Percentiles rank a stretch among this genome's conserved stretches.
Conservation (phyloP, 2,888 invertebrate species). For the Glaucopsyche alexis region DNA sequence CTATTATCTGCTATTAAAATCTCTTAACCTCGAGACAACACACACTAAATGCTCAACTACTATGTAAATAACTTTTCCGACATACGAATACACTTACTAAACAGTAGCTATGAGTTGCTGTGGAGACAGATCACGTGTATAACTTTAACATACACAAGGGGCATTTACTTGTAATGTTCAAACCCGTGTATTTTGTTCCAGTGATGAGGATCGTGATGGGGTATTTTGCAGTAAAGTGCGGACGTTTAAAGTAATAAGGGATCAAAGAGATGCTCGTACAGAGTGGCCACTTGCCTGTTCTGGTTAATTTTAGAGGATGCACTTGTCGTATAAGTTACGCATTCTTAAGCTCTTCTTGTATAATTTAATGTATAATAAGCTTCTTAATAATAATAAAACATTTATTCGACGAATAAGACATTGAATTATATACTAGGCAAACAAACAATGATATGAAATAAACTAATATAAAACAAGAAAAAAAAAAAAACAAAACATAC, state of each 20-base stretch:
- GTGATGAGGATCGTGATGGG: constrained; percentile 21
- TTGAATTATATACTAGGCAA: no score
- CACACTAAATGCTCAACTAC: not conserved
- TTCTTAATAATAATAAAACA: no score
- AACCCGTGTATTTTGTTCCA: constrained; percentile 6
- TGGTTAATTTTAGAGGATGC: constrained; percentile 20
- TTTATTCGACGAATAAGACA: no score
- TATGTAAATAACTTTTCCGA: no score
- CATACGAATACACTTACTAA: no score
- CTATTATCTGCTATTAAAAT: no score
- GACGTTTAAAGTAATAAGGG: constrained; percentile 51
- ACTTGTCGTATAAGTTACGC: not conserved
- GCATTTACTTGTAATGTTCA: not conserved
- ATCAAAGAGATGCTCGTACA: constrained; percentile 69
- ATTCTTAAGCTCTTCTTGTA: constrained; percentile 2
- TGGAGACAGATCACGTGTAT: not conserved
- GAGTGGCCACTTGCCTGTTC: constrained; percentile 54
- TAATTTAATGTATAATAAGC: not conserved
- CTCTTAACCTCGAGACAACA: no score
- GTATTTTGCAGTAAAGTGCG: constrained; percentile 28
- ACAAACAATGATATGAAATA: no score
- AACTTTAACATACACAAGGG: not conserved
- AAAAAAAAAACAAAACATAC: no score
- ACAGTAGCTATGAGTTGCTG: no score
- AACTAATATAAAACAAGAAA: no score